These are phyloP conservation scores for Cariama cristata DNA, from an alignment of 2,113 vertebrate genomes.

Conservation along the genomic window DNA sequence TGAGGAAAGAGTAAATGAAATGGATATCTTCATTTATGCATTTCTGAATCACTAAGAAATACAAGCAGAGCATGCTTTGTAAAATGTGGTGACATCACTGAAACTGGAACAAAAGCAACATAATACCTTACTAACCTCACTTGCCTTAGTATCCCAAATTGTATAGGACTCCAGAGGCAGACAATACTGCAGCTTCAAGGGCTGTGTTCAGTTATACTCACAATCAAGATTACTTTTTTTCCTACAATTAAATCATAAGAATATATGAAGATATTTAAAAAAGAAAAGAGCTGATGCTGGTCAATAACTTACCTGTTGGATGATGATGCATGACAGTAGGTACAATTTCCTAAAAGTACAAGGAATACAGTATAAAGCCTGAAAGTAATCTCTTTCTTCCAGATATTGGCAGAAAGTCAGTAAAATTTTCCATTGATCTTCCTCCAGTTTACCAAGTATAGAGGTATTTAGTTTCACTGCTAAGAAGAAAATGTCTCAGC, in stretches of 20 bases:
- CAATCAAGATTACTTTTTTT: not conserved
- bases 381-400: not conserved
- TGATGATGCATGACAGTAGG: not conserved
- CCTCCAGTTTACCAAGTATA: not conserved
- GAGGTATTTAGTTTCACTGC: not conserved
- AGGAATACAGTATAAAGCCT: not conserved
- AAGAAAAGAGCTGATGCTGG: not conserved
- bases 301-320: slow-evolving; percentile 16
- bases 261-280: not conserved
- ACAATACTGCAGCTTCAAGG: not conserved
- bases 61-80: not conserved
- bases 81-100: not conserved
- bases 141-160: not conserved
- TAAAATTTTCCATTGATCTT: slow-evolving; percentile 32
- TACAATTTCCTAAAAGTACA: slow-evolving; percentile 21
- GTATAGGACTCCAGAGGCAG: not conserved
- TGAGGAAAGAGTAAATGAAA: not conserved
- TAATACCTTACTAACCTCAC: not conserved
- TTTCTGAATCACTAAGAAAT: not conserved
- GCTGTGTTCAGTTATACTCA: not conserved
- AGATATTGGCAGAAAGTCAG: not conserved
- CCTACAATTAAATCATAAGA: not conserved
- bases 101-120: not conserved
- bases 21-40: not conserved
- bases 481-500: not conserved